These are phyloP conservation scores for Spinus pinus DNA, from an alignment of 2,797 vertebrate genomes.

Conservation along the genomic window DNA sequence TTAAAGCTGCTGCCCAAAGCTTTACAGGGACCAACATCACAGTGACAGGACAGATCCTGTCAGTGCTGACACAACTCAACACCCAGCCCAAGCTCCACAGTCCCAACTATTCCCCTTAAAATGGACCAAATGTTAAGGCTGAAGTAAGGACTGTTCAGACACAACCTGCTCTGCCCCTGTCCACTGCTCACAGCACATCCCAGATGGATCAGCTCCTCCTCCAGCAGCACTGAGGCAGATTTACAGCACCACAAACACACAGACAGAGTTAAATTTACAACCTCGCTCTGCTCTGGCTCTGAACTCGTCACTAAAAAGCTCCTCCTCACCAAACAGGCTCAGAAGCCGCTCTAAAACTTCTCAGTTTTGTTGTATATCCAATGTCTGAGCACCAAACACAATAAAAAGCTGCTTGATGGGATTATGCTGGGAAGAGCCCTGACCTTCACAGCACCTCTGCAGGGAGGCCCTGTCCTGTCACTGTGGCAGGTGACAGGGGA, in stretches of 20 bases:
- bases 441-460: neutral
- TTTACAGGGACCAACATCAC: neutral
- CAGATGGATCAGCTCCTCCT: neutral
- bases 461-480: neutral
- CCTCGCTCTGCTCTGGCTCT: rapidly evolving
- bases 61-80: rapidly evolving
- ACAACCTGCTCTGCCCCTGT: neutral
- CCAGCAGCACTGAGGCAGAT: neutral
- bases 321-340: neutral
- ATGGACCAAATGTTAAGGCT: neutral
- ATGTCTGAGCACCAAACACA: rapidly evolving
- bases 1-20: neutral
- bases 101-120: neutral
- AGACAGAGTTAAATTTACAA: neutral
- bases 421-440: neutral
- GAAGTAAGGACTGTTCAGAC: neutral
- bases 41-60: neutral
- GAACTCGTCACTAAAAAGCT: rapidly evolving
- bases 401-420: neutral
- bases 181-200: rapidly evolving
- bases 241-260: neutral
- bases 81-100: neutral
- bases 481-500: neutral
- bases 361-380: neutral
- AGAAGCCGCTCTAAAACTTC: neutral